phyloP scores from a whole-genome alignment of 2,797 vertebrate species.

The Rhinoraja longicauda region DNA sequence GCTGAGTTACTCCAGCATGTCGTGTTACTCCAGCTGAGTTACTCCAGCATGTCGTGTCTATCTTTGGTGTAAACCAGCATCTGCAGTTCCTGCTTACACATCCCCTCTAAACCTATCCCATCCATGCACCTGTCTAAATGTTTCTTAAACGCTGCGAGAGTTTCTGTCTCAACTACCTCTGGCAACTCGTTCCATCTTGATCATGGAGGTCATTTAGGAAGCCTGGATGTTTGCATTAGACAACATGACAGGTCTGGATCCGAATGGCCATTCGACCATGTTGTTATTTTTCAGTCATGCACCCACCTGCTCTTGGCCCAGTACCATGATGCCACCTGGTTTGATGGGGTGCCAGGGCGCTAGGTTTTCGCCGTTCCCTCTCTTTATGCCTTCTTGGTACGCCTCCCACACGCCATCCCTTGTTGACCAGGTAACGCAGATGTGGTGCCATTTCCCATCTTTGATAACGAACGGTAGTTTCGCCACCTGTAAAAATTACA shows the following conservation, averaged over 20 bases:
- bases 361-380: constrained; percentile 82
- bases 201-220: too few relatives aligned
- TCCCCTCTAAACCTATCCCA: too few relatives aligned
- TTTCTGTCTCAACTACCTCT: too few relatives aligned
- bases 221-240: background rate
- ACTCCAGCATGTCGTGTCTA: too few relatives aligned
- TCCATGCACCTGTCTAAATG: too few relatives aligned
- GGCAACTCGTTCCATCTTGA: too few relatives aligned
- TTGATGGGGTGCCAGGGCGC: constrained; percentile 93
- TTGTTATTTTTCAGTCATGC: background rate
- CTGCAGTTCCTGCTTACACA: too few relatives aligned
- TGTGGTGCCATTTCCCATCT: constrained; percentile 90
- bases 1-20: too few relatives aligned
- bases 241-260: background rate
- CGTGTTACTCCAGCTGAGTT: too few relatives aligned
- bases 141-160: too few relatives aligned
- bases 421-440: constrained; percentile 90
- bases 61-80: too few relatives aligned
- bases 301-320: constrained; percentile 88
- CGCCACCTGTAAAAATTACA: constrained; percentile 65
- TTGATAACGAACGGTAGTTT: constrained; percentile 87
- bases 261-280: background rate
- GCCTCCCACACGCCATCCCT: constrained; percentile 92
- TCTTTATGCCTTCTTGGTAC: constrained; percentile 83
- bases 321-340: constrained; percentile 80